Evolutionary conservation across 2,113 vertebrate genomes (phyloP).

Genomic region (Platysternon megacephalum): DNA sequence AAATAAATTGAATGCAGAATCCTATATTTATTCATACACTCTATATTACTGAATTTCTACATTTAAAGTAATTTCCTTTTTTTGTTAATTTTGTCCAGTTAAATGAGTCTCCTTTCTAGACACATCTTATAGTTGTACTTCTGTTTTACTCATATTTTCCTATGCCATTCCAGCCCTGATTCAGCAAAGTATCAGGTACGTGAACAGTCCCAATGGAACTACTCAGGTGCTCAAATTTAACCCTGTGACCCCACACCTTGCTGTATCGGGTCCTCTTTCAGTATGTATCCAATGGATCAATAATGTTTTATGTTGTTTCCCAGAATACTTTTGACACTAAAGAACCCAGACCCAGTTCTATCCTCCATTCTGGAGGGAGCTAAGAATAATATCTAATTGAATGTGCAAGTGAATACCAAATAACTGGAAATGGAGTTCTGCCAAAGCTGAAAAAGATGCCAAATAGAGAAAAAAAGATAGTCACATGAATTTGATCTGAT

Average conservation of each 20-base stretch:
- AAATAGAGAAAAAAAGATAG: background rate
- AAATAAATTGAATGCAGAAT: background rate
- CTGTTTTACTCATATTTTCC: background rate
- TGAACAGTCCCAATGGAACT: background rate
- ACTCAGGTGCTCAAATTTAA: background rate
- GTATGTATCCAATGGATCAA: background rate
- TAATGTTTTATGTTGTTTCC: constrained; percentile 4
- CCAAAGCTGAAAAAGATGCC: constrained; percentile 43
- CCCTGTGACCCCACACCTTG: background rate
- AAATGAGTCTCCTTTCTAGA: background rate
- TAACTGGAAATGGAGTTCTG: constrained; percentile 52
- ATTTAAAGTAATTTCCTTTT: background rate
- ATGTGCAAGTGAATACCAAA: background rate
- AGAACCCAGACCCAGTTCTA: background rate
- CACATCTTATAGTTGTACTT: background rate
- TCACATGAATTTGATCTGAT: constrained; percentile 22
- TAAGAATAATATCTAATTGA: constrained; percentile 54
- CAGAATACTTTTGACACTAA: constrained; percentile 3
- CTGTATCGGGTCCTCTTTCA: background rate
- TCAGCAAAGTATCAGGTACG: background rate
- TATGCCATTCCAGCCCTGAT: background rate
- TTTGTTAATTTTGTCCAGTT: background rate
- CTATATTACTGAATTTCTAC: background rate
- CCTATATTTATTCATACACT: background rate
- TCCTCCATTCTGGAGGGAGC: background rate